Evolutionary conservation across 2,113 vertebrate genomes (phyloP).

Genomic region (Xenopus borealis): DNA sequence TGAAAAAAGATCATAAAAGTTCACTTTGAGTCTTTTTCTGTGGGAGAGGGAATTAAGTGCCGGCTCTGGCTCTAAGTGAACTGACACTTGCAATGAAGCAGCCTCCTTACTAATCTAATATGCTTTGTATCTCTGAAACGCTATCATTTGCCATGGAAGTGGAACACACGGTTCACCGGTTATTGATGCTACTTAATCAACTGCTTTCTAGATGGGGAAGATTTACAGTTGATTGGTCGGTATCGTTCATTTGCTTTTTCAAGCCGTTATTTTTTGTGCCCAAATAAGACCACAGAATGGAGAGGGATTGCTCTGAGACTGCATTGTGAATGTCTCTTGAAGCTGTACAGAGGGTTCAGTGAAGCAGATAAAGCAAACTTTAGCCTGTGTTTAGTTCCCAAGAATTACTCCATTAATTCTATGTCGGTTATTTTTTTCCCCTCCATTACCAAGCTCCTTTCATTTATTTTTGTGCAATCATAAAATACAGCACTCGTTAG

Average conservation of each 20-base stretch:
- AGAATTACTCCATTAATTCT: conserved; percentile 56
- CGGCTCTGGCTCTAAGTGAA: conserved; percentile 5
- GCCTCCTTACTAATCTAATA: conserved; percentile 34
- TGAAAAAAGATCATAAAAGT: no score
- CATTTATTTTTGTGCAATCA: conserved; percentile 33
- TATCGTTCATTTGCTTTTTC: conserved; percentile 53
- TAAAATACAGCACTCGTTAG: neutral
- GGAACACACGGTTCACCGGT: conserved; percentile 43
- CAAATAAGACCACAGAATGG: conserved; percentile 58
- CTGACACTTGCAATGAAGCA: conserved; percentile 23
- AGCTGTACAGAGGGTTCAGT: conserved; percentile 57
- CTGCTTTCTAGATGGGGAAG: conserved; percentile 50
- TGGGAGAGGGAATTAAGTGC: no score
- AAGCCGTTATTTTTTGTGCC: conserved; percentile 61
- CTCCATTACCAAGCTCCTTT: conserved; percentile 16
- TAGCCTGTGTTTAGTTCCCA: conserved; percentile 63
- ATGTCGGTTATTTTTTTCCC: conserved; percentile 44
- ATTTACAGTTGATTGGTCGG: conserved; percentile 63
- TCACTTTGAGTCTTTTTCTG: no score
- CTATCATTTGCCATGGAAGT: conserved; percentile 22
- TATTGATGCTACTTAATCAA: conserved; percentile 47
- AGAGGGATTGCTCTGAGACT: conserved; percentile 45
- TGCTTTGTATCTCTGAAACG: conserved; percentile 28
- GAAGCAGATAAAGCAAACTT: conserved; percentile 65
- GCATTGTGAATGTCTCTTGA: conserved; percentile 54